Base-by-base conservation (phyloP, 1,140 invertebrate species). In the Calephelis virginiensis region DNA sequence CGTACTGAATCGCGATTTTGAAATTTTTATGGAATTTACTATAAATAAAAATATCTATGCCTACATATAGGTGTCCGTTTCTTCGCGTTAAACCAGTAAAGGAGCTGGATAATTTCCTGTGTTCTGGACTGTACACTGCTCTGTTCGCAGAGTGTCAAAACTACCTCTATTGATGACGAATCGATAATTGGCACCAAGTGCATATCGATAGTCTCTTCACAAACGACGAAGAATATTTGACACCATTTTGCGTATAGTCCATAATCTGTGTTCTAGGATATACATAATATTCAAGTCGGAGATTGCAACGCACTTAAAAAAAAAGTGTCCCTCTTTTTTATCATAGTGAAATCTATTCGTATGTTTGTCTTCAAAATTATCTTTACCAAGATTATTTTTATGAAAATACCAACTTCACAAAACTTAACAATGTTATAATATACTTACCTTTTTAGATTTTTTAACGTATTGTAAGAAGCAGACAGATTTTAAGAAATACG, bases 131-230 rank as follows among this genome's bases (percentile, higher is more conserved):
- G 64, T 59, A 70, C 38, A 50, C 64, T 63, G 47, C 50, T 40
- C 38, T 63, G 67, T 61, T 67, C 62, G 60, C 63, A 43, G 66
- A 65, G 67, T 72, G 63, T 74, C 64, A 53, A 62, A 72, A 47
- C 84, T 86, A 89, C 86, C 84, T 89, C 84, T 69, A 69, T 69
- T 64, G 82, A 81, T 68, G 81, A 74, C 40, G 62, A 61, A 72
- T 56, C 72, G 74, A 68, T 76, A 85, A 71, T 77, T 89, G 85
- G 82, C 86, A 89, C 86, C 48, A 61, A 89, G 86, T 89, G 86
- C 78, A 65, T 86, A 74, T 74, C 64, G 67, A 67, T 66, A 64
- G 69, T 81, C 80, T 81, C 75, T 77, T 72, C 69, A 66, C 74
- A 75, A 78, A 80, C 74, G 85, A 70, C 74, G 81, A 84, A 88